A percentile compares a stretch with the other conserved stretches of the same genome.
Evolutionary conservation across 2,888 invertebrate genomes (phyloP).

Genomic region (Chydorus sphaericus): DNA sequence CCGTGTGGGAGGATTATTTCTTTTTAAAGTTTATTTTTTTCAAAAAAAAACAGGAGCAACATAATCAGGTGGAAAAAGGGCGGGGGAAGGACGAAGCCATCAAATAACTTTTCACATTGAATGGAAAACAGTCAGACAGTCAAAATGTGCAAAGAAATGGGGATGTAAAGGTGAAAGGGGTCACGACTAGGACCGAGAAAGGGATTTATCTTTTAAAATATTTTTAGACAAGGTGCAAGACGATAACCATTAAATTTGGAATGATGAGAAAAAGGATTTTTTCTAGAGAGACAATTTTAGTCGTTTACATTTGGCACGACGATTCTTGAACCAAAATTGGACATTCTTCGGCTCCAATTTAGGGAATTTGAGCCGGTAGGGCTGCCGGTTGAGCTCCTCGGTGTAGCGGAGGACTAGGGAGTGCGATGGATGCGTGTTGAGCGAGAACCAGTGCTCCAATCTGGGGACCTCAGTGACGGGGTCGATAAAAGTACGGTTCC

Average conservation of each 20-base stretch:
- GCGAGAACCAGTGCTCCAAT: slow-evolving; percentile 86
- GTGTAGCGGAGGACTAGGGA: slow-evolving; percentile 95
- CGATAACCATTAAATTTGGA: neutral
- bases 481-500: slow-evolving; percentile 97
- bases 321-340: slow-evolving; percentile 99
- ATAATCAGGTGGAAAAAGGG: neutral
- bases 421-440: slow-evolving; percentile 97
- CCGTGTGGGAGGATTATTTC: too few relatives aligned
- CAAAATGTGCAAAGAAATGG: neutral
- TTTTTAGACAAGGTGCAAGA: neutral
- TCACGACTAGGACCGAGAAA: neutral
- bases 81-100: neutral
- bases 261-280: neutral
- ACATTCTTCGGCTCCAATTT: slow-evolving; percentile 98
- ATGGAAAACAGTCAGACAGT: too few relatives aligned
- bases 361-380: slow-evolving; percentile 95
- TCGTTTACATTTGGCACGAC: slow-evolving; percentile 94
- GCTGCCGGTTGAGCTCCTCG: slow-evolving; percentile 90
- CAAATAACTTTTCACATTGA: too few relatives aligned
- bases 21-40: too few relatives aligned
- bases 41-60: too few relatives aligned
- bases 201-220: neutral
- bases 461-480: slow-evolving; percentile 94
- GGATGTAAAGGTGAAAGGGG: neutral
- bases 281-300: slow-evolving; percentile 51